Evolutionary conservation across 35 echinoderm and acorn worm genomes (phyloP).

Genomic region (Anneissia japonica): DNA sequence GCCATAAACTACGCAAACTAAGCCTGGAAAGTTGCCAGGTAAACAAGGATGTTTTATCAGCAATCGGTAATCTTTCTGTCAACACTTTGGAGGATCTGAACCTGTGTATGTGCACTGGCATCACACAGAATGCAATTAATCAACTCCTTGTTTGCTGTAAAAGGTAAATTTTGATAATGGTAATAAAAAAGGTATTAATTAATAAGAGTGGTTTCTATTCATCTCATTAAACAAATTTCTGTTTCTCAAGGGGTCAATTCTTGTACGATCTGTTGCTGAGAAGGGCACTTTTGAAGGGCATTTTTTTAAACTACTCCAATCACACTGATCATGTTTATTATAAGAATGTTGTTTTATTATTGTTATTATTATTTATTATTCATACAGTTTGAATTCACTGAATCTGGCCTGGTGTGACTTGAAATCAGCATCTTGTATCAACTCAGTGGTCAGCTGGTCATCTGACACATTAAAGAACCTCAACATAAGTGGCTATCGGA

Average conservation of each 20-base stretch:
- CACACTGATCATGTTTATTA: no score
- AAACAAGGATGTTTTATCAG: not conserved
- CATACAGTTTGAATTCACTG: slow-evolving; percentile 36
- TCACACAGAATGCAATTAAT: not conserved
- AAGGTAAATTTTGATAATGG: slow-evolving; percentile 8
- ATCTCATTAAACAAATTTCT: no score
- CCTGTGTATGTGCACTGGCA: slow-evolving; percentile 6
- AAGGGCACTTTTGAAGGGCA: no score
- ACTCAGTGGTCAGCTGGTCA: not conserved
- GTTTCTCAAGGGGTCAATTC: no score
- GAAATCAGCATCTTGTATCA: not conserved
- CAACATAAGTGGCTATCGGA: slow-evolving; percentile 56
- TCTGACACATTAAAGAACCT: slow-evolving; percentile 28
- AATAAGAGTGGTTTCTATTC: no score
- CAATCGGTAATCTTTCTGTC: not conserved
- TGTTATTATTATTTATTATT: no score
- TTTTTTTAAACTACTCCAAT: no score
- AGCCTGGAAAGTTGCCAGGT: not conserved
- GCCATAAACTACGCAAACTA: not conserved
- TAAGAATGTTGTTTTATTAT: no score
- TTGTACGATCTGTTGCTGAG: no score
- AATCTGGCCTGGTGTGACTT: slow-evolving; percentile 51
- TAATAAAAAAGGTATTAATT: no score
- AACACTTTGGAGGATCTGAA: not conserved
- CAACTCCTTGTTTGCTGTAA: not conserved